Evolutionary conservation across 1,140 invertebrate genomes (phyloP).

Genomic region (Brachionus koreanus): DNA sequence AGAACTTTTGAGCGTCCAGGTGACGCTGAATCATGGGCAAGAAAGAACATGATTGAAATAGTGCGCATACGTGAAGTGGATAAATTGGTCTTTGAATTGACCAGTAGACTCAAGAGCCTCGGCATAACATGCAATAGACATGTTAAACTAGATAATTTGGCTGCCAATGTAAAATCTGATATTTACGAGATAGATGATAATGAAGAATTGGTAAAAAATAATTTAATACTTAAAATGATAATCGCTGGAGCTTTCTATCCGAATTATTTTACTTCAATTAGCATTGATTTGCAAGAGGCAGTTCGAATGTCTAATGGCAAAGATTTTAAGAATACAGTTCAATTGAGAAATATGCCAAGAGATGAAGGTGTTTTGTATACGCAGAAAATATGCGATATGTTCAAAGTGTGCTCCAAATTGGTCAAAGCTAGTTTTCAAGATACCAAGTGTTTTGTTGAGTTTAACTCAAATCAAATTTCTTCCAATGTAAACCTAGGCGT

Average conservation of each 20-base stretch:
- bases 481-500: conserved; percentile 29
- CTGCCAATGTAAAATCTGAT: not conserved
- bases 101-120: not conserved
- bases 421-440: not conserved
- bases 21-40: not conserved
- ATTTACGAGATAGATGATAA: not conserved
- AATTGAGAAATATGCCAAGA: conserved; percentile 27
- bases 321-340: conserved; percentile 25
- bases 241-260: conserved; percentile 42
- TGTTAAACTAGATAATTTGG: not conserved
- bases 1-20: not conserved
- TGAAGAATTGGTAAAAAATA: not conserved
- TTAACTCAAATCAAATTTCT: conserved; percentile 15
- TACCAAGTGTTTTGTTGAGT: conserved; percentile 22
- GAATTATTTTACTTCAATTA: conserved; percentile 26
- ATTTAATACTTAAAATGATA: conserved; percentile 17
- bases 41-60: conserved; percentile 12
- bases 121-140: not conserved
- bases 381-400: conserved; percentile 29
- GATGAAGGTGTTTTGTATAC: conserved; percentile 35
- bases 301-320: not conserved
- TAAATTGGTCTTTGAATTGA: not conserved
- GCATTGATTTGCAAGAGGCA: not conserved
- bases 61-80: conserved; percentile 41
- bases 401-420: conserved; percentile 21